Base-by-base conservation (phyloP, 2,888 invertebrate genomes). In the Callinectes sapidus region DNA sequence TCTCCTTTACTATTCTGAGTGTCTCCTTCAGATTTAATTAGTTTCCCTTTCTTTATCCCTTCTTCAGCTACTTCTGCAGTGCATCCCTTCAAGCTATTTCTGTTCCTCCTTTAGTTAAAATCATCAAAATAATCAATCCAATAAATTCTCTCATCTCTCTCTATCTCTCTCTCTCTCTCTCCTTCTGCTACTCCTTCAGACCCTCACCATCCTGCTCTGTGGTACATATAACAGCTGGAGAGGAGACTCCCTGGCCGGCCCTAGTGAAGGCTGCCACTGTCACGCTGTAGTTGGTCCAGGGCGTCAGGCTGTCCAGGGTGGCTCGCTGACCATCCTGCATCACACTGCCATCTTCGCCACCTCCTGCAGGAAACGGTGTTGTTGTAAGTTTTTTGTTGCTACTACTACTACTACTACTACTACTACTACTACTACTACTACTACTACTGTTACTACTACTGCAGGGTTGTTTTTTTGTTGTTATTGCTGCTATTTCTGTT, bases 151-250 rank as follows among this genome's bases (percentile, higher is more conserved):
- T n/a, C n/a, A n/a, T 39, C 14, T n/a, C 86, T n/a, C 42, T 86
- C 86, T 39, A 18, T 23, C 86, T 10, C 71, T 71, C 61, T 61
- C 23, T 71, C 28, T 28, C 28, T 28, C 6, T 18, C 71, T 28
- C 28, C 71, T 71, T 71, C 71, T n/a, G 10, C n/a, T 28, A 2
- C 10, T 28, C 71, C 28, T 71, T 32, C 81, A 81, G 35, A 16
- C 35, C 35, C 93, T 87, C 35, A 94, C 94, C 94, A 32, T 94
- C 94, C 87, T 94, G 93, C 23, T 93, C 91, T 48, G 94, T 94
- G 90, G 93, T 92, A 90, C 94, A 94, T 23, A 91, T 55, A 48
- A 94, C 61, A 42, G 94, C 54, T 10, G 77, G 87, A 18, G 93
- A 92, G 18, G 91, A 28, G 6, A 91, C 77, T 2, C 94, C 94